Evolutionary conservation across 2,113 vertebrate species (phyloP).

Genomic region (Crypturellus undulatus): DNA sequence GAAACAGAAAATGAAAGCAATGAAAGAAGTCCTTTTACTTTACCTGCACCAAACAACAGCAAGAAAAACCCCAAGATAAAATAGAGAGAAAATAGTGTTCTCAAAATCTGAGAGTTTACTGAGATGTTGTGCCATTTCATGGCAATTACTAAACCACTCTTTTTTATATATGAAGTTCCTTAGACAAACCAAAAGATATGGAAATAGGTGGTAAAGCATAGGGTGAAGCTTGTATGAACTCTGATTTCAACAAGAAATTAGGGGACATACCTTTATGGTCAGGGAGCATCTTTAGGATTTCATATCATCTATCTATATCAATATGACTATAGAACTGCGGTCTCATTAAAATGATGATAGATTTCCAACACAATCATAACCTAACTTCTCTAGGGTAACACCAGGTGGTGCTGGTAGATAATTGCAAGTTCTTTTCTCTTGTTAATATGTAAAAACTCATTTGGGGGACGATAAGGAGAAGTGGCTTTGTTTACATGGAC

Average conservation of each 20-base stretch:
- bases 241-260: not conserved
- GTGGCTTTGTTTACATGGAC: not conserved
- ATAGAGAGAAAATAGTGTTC: rapidly evolving
- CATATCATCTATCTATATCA: not conserved
- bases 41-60: not conserved
- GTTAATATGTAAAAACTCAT: not conserved
- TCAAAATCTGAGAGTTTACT: not conserved
- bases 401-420: not conserved
- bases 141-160: not conserved
- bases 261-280: not conserved
- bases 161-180: not conserved
- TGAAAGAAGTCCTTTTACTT: not conserved
- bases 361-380: not conserved
- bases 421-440: not conserved
- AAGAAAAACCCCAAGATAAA: not conserved
- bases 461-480: not conserved
- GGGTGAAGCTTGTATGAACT: not conserved
- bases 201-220: not conserved
- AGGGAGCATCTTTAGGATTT: not conserved
- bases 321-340: not conserved
- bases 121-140: not conserved
- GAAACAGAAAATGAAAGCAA: not conserved
- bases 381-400: not conserved
- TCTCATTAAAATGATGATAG: not conserved
- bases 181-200: not conserved